Conservation (phyloP, 2,888 invertebrate species). For the Cheilosia grossa region DNA sequence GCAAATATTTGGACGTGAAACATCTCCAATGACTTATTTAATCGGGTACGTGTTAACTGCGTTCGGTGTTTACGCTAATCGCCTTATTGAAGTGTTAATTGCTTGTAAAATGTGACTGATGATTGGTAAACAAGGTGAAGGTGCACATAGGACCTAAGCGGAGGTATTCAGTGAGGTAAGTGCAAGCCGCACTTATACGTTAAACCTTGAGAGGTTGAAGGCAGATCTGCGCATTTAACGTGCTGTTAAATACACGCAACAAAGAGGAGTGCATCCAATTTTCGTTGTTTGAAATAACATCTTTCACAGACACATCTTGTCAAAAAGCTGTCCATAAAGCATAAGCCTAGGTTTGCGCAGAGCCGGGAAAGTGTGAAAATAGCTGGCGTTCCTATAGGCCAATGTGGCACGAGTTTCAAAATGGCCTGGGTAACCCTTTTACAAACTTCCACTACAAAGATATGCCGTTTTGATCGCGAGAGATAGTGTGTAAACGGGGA, state of each 20-base stretch:
- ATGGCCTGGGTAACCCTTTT: too few relatives aligned
- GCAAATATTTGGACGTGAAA: slow-evolving; percentile 33
- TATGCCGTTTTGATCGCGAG: too few relatives aligned
- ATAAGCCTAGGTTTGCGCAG: too few relatives aligned
- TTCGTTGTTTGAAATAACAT: not conserved
- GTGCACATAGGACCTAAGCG: not conserved
- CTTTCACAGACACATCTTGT: not conserved
- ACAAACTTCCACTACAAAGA: too few relatives aligned
- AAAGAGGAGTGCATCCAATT: too few relatives aligned
- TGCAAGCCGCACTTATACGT: not conserved
- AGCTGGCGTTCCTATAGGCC: too few relatives aligned
- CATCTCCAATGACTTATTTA: slow-evolving; percentile 42
- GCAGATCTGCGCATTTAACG: not conserved
- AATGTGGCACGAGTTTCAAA: too few relatives aligned
- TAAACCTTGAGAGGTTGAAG: too few relatives aligned
- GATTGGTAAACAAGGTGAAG: slow-evolving; percentile 1
- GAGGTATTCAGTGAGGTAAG: not conserved
- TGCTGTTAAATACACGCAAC: not conserved
- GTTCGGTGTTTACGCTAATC: slow-evolving; percentile 40
- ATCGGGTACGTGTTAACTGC: slow-evolving; percentile 51
- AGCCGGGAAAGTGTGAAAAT: too few relatives aligned
- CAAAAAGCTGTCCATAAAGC: too few relatives aligned
- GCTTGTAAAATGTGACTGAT: slow-evolving; percentile 45
- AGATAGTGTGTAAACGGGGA: too few relatives aligned
- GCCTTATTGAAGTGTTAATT: slow-evolving; percentile 50